phyloP scores from a whole-genome alignment of 2,113 vertebrate genomes.

The Isurus oxyrinchus region DNA sequence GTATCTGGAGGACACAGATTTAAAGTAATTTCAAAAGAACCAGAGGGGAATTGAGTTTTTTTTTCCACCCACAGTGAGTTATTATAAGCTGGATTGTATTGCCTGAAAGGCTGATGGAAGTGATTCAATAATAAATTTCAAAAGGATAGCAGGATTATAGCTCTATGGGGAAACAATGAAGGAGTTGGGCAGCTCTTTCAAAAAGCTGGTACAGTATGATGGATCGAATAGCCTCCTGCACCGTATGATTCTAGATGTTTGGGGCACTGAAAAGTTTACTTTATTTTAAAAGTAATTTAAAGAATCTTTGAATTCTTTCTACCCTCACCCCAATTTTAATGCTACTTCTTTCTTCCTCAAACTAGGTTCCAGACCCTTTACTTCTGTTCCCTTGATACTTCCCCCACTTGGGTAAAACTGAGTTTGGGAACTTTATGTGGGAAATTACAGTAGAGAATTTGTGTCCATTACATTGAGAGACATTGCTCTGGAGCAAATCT shows the following conservation, averaged over 20 bases:
- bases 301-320: not conserved
- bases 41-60: not conserved
- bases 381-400: not conserved
- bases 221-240: not conserved
- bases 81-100: not conserved
- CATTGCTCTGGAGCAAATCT: not conserved
- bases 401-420: not conserved
- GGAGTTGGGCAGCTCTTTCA: not conserved
- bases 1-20: not conserved
- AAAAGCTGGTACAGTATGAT: not conserved
- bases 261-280: not conserved
- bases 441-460: not conserved
- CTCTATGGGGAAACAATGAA: not conserved
- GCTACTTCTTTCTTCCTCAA: no score
- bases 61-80: not conserved
- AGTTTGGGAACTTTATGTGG: not conserved
- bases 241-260: not conserved
- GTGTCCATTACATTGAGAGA: not conserved
- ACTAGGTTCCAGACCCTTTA: not conserved
- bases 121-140: not conserved
- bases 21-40: not conserved
- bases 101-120: not conserved
- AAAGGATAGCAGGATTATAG: not conserved
- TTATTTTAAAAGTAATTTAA: not conserved
- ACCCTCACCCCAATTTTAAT: not conserved